Evolutionary conservation across 92 coral and sea anemone genomes (phyloP).

Genomic region (Phymanthus crucifer): DNA sequence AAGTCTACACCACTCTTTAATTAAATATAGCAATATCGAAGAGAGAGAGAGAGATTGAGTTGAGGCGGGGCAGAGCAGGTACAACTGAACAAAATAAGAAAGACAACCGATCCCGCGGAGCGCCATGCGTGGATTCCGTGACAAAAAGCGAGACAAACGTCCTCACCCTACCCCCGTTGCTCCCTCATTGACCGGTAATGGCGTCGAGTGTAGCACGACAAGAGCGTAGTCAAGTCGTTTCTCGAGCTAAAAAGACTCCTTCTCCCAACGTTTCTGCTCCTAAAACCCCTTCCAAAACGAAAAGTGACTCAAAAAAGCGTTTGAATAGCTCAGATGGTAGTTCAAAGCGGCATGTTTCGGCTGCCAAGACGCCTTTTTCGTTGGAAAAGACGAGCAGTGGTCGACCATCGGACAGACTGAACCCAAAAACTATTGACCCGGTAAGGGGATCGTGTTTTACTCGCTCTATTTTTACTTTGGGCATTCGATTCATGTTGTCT

Average conservation of each 20-base stretch:
- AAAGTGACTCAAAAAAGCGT: conserved; percentile 60
- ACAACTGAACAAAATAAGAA: not conserved
- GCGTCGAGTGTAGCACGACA: conserved; percentile 72
- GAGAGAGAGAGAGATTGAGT: no score
- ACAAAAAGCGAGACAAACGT: not conserved
- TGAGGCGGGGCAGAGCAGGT: not conserved
- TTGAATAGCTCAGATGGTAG: conserved; percentile 69
- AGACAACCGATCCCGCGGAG: no score
- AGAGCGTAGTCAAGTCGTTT: conserved; percentile 61
- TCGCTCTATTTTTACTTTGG: not conserved
- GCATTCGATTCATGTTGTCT: not conserved
- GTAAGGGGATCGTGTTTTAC: conserved; percentile 48
- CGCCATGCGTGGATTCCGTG: not conserved
- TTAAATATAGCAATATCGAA: no score
- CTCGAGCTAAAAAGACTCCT: conserved; percentile 69
- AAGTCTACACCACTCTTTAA: no score
- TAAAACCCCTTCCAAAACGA: conserved; percentile 46
- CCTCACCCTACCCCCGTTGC: conserved; percentile 26
- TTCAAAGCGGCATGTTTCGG: conserved; percentile 55
- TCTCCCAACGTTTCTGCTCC: conserved; percentile 54
- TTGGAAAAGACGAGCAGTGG: conserved; percentile 47
- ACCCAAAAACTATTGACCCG: conserved; percentile 95
- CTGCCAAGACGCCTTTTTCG: conserved; percentile 46
- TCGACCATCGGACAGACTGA: conserved; percentile 90
- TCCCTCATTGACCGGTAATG: conserved; percentile 41